Conservation (phyloP, 2,888 invertebrate genomes). For the Eupelmus urozonus region DNA sequence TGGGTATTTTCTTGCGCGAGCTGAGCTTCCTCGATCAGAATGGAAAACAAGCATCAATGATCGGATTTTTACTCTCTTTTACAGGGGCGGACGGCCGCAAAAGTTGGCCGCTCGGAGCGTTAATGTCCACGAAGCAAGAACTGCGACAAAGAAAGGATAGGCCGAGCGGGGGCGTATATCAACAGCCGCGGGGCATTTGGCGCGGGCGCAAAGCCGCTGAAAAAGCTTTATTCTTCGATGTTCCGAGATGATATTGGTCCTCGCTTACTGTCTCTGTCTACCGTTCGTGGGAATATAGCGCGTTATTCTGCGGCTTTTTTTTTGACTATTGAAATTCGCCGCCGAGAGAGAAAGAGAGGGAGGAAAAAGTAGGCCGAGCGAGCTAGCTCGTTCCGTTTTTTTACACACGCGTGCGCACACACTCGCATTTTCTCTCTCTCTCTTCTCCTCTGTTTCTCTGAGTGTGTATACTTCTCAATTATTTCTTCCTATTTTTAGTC, state of each 20-base stretch:
- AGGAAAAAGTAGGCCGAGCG: conserved; percentile 36
- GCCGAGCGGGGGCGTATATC: conserved; percentile 30
- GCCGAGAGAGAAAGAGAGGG: neutral
- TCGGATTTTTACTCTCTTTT: conserved; percentile 27
- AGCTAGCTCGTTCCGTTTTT: conserved; percentile 19
- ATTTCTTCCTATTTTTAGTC: neutral
- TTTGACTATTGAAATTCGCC: conserved; percentile 46
- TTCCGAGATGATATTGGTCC: conserved; percentile 48
- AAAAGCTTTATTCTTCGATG: conserved; percentile 50
- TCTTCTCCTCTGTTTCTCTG: no score
- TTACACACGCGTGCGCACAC: neutral
- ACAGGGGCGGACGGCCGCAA: neutral
- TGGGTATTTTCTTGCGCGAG: neutral
- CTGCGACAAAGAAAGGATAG: conserved; percentile 11
- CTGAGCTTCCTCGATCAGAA: neutral
- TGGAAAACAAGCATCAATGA: conserved; percentile 26
- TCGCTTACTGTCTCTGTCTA: neutral
- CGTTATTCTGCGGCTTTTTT: conserved; percentile 27
- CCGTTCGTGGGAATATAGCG: conserved; percentile 17
- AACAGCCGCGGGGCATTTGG: conserved; percentile 48
- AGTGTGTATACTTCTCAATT: neutral
- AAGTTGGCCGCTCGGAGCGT: conserved; percentile 11
- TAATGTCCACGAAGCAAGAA: conserved; percentile 22
- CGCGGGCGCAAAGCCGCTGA: conserved; percentile 43
- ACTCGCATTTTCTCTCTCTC: neutral